Percentiles rank a stretch among this genome's conserved stretches.
Conservation (phyloP, 92 coral and sea anemone species). For the Paragorgia papillata region DNA sequence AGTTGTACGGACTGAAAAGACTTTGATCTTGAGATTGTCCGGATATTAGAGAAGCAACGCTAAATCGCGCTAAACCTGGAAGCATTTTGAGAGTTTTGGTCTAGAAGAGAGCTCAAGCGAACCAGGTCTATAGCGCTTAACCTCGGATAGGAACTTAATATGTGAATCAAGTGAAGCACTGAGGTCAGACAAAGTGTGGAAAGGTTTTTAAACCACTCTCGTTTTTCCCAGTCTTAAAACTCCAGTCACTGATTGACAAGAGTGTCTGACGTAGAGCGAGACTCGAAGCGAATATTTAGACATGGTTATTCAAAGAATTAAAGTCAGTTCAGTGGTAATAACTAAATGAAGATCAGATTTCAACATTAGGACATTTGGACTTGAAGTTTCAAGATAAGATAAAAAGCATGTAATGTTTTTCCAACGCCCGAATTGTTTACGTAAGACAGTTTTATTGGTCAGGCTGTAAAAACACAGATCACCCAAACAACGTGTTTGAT, state of each 20-base stretch:
- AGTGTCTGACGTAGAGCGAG: constrained; percentile 24
- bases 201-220: background rate
- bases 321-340: constrained; percentile 29
- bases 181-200: background rate
- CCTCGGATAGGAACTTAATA: no score
- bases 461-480: constrained; percentile 51
- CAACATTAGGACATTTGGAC: constrained; percentile 47
- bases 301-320: constrained; percentile 26
- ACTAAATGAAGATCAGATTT: constrained; percentile 23
- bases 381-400: constrained; percentile 96
- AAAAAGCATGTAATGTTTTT: constrained; percentile 72
- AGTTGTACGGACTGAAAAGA: constrained; percentile 25
- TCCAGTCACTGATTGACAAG: constrained; percentile 39
- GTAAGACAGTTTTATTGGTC: constrained; percentile 38
- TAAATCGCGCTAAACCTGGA: constrained; percentile 37
- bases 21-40: constrained; percentile 32
- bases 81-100: constrained; percentile 14
- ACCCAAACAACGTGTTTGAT: constrained; percentile 34
- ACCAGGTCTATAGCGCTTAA: background rate
- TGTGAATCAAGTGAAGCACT: background rate
- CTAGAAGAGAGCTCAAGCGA: background rate
- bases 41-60: constrained; percentile 41
- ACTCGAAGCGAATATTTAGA: constrained; percentile 13
- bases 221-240: constrained; percentile 16
- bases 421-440: constrained; percentile 29